These are phyloP conservation scores for Agapostemon virescens DNA, from an alignment of 2,888 invertebrate species.

Conservation along the genomic window DNA sequence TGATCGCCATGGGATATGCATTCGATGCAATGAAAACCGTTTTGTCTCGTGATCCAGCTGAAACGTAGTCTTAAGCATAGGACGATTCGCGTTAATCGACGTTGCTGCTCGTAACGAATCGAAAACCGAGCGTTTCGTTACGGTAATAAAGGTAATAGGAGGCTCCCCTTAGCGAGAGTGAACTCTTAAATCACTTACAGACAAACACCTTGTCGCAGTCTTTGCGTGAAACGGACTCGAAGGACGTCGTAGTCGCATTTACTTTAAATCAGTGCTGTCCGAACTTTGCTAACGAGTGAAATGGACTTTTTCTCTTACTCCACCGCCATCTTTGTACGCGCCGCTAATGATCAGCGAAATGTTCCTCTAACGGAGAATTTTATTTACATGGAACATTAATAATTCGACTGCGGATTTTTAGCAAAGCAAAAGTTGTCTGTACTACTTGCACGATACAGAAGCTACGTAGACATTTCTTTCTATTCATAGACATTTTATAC, in stretches of 20 bases:
- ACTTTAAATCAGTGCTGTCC: slow-evolving; percentile 18
- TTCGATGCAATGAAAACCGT: slow-evolving; percentile 33
- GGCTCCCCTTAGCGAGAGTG: slow-evolving; percentile 5
- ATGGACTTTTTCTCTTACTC: not conserved
- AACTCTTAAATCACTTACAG: slow-evolving; percentile 8
- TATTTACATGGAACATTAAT: not conserved
- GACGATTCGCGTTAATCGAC: slow-evolving; percentile 37
- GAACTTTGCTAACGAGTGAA: not conserved
- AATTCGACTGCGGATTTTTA: too few species aligned
- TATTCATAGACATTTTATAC: too few species aligned
- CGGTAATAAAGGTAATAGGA: slow-evolving; percentile 37
- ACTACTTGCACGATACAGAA: too few species aligned
- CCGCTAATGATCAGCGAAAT: not conserved
- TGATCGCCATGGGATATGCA: slow-evolving; percentile 62
- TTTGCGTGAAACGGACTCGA: slow-evolving; percentile 22
- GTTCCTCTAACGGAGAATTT: not conserved
- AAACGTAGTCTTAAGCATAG: slow-evolving; percentile 44
- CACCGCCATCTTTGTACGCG: not conserved
- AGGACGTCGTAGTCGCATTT: slow-evolving; percentile 33
- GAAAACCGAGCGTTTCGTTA: slow-evolving; percentile 21
- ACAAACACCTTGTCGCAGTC: slow-evolving; percentile 33
- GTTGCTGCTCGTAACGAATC: not conserved
- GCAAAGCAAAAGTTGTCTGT: too few species aligned
- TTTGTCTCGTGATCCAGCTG: slow-evolving; percentile 21
- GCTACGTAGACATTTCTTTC: too few species aligned